Evolutionary conservation across 2,888 invertebrate genomes (phyloP).

Genomic region (Cataglyphis albicans): DNA sequence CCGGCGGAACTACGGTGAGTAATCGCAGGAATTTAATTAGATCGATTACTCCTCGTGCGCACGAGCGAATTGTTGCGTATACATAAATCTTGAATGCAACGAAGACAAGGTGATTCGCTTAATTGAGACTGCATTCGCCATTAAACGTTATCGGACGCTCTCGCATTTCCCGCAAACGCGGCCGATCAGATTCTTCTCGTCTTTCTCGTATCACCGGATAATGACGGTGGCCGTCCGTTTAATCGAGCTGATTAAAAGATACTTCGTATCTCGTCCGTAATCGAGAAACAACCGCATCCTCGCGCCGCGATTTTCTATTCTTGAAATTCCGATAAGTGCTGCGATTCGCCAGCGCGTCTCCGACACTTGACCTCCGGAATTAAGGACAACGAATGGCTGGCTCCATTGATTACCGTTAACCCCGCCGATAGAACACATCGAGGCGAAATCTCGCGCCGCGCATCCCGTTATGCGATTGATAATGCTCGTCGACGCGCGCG

Average conservation of each 20-base stretch:
- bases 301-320: neutral
- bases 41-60: conserved; percentile 19
- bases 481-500: conserved; percentile 60
- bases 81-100: conserved; percentile 58
- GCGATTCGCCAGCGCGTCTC: neutral
- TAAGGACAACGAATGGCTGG: conserved; percentile 58
- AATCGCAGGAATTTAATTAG: conserved; percentile 60
- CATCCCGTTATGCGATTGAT: conserved; percentile 71
- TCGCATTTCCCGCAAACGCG: neutral
- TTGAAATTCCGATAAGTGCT: conserved; percentile 46
- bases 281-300: conserved; percentile 33
- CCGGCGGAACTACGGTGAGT: conserved; percentile 55
- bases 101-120: conserved; percentile 54
- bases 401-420: conserved; percentile 72
- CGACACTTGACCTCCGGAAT: conserved; percentile 67
- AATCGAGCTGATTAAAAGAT: conserved; percentile 46
- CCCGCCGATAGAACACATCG: conserved; percentile 49
- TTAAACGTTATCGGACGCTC: conserved; percentile 48
- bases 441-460: conserved; percentile 44
- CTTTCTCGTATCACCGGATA: neutral
- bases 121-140: conserved; percentile 61
- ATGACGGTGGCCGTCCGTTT: conserved; percentile 33
- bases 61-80: conserved; percentile 27
- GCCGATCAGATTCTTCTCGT: neutral
- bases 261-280: conserved; percentile 35